Conservation (phyloP, 2,888 invertebrate species). For the Mycalesis mineus region DNA sequence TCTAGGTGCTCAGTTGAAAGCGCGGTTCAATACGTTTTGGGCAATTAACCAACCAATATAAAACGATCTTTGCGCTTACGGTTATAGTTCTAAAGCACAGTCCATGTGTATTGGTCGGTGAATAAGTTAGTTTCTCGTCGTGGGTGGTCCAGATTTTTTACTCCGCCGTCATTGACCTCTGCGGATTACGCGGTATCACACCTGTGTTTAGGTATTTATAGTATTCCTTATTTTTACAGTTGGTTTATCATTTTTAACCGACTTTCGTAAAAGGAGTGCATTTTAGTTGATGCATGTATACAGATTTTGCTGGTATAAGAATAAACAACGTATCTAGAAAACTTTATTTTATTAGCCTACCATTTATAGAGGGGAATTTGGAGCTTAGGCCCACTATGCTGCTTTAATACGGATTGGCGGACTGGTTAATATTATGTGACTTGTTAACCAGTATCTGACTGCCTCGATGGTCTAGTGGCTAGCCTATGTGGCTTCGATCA, state of each 20-base stretch:
- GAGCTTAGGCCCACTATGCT: too few species aligned
- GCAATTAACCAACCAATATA: constrained; percentile 1
- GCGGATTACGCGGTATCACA: constrained; percentile 51
- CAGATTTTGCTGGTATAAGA: too few species aligned
- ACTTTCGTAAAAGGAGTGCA: too few species aligned
- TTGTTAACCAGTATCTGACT: too few species aligned
- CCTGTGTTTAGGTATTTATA: constrained; percentile 42
- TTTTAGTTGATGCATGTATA: too few species aligned
- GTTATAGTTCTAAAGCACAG: background rate
- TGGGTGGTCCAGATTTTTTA: constrained; percentile 70
- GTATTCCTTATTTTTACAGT: constrained; percentile 44
- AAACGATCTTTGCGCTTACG: constrained; percentile 7
- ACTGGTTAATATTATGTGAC: too few species aligned
- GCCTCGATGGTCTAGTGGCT: too few species aligned
- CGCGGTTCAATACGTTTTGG: constrained; percentile 12
- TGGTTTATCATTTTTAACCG: constrained; percentile 29
- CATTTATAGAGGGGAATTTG: too few species aligned
- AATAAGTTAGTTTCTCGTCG: constrained; percentile 37
- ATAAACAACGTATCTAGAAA: too few species aligned
- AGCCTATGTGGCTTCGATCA: too few species aligned
- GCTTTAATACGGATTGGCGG: too few species aligned
- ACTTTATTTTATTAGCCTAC: too few species aligned
- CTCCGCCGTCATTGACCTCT: constrained; percentile 63
- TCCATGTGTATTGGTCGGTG: constrained; percentile 11
- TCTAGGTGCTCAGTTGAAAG: background rate